Base-by-base conservation (phyloP, 2,113 vertebrate genomes). In the Leuciscus idus region DNA sequence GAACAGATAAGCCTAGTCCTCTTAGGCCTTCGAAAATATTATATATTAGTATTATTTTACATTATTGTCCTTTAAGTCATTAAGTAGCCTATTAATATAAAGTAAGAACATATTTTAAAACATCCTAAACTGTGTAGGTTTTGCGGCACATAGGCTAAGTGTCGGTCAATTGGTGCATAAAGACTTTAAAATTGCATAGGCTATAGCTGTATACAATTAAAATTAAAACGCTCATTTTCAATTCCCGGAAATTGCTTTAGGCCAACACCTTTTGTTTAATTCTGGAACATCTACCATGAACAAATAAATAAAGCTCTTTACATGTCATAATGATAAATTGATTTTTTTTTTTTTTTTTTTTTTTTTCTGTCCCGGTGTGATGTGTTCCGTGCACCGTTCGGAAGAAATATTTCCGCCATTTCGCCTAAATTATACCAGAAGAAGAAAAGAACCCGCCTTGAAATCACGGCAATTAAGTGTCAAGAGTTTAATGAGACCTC, bases 401-500 rank as follows among this genome's bases (percentile, higher is more conserved):
- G 5, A 4, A 6, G 15, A 17, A 85, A 89, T 91, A 86, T 92
- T 92, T 93, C 93, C 92, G 94, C 92, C 93, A 93, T 95, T 95
- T 95, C 90, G 92, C 93, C 93, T 92, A 93, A 95, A 95, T 95
- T 92, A 92, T 90, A 70, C 46, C 64, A 81, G 90, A 86, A 85
- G 89, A 91, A 90, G 90, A 92, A 93, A 93, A 93, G 90, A 88
- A 91, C 88, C 84, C 61, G 89, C 90, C 87, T 88, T 87, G 91
- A 94, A 94, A 90, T 90, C 90, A 91, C 92, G 87, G 93, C 93
- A 95, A 96, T 97, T 96, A 96, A 93, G 92, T 89, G 93, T 96
- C 91, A 91, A 96, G 95, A 93, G 93, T 93, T 95, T 95, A 95
- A 96, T 96, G 95, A 95, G 96, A 94, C 93, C 95, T 93, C 95